phyloP scores from a whole-genome alignment of 1,140 invertebrate genomes.

The Megalopta genalis region DNA sequence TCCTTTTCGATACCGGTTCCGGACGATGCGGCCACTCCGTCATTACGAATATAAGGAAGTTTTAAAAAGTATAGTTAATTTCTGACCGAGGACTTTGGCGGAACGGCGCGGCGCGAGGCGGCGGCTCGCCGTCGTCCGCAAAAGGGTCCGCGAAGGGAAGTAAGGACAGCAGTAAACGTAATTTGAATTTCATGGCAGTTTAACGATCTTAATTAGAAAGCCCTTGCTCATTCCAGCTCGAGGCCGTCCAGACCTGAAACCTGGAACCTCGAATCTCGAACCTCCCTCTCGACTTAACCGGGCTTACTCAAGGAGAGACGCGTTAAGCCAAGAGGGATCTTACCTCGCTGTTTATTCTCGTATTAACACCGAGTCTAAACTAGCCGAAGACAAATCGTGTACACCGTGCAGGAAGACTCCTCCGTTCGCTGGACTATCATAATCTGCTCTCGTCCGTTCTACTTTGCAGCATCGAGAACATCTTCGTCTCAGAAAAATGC shows the following conservation, averaged over 20 bases:
- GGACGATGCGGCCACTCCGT: not conserved
- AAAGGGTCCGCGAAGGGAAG: conserved; percentile 55
- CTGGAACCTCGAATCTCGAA: conserved; percentile 68
- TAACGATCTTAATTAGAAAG: conserved; percentile 74
- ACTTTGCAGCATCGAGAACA: not conserved
- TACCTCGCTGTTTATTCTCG: conserved; percentile 68
- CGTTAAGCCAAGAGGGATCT: conserved; percentile 67
- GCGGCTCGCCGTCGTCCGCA: conserved; percentile 54
- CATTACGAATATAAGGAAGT: not conserved
- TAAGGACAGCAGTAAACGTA: conserved; percentile 69
- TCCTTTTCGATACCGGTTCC: not conserved
- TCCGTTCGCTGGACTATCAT: conserved; percentile 49
- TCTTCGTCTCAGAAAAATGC: too few relatives aligned
- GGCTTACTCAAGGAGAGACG: conserved; percentile 68
- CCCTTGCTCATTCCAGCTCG: conserved; percentile 65
- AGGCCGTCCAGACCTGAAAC: conserved; percentile 62
- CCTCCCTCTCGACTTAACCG: conserved; percentile 65
- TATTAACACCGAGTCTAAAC: conserved; percentile 68
- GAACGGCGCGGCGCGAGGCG: conserved; percentile 13
- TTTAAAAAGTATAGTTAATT: conserved; percentile 37
- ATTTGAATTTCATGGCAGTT: conserved; percentile 74
- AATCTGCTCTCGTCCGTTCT: conserved; percentile 35
- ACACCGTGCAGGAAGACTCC: conserved; percentile 51
- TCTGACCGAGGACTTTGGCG: conserved; percentile 41
- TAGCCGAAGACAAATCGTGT: conserved; percentile 68